A percentile compares a stretch with the other conserved stretches of the same genome.
Evolutionary conservation across 1,140 invertebrate genomes (phyloP).

Genomic region (Euschistus heros): DNA sequence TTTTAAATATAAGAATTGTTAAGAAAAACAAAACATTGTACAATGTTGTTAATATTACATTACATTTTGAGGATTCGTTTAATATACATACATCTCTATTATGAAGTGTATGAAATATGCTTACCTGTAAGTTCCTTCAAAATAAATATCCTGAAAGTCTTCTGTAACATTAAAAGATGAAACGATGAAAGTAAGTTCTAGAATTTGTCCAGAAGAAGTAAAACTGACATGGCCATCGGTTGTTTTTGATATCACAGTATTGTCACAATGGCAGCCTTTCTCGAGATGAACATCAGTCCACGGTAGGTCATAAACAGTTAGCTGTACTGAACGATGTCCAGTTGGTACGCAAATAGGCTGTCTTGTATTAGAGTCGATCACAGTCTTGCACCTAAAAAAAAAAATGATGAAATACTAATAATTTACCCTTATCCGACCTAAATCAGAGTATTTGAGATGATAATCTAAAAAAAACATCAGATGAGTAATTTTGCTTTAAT

Average conservation of each 20-base stretch:
- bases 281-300: constrained; percentile 47
- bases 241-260: constrained; percentile 56
- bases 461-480: too few relatives aligned
- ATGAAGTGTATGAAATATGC: background rate
- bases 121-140: constrained; percentile 48
- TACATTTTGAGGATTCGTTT: too few relatives aligned
- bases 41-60: too few relatives aligned
- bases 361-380: constrained; percentile 54
- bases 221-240: constrained; percentile 50
- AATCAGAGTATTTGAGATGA: too few relatives aligned
- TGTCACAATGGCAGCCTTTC: constrained; percentile 64
- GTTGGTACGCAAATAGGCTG: constrained; percentile 34
- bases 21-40: too few relatives aligned
- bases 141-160: constrained; percentile 66
- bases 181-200: constrained; percentile 56
- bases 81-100: too few relatives aligned
- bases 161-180: constrained; percentile 67
- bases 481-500: too few relatives aligned
- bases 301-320: constrained; percentile 49
- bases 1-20: too few relatives aligned
- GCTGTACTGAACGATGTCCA: constrained; percentile 34
- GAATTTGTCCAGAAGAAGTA: constrained; percentile 47
- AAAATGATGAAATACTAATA: background rate
- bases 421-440: too few relatives aligned
- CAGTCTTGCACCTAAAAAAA: constrained; percentile 46